A percentile compares a stretch with the other conserved stretches of the same genome.
phyloP scores from a whole-genome alignment of 2,797 vertebrate genomes.

The Sus cebifrons region DNA sequence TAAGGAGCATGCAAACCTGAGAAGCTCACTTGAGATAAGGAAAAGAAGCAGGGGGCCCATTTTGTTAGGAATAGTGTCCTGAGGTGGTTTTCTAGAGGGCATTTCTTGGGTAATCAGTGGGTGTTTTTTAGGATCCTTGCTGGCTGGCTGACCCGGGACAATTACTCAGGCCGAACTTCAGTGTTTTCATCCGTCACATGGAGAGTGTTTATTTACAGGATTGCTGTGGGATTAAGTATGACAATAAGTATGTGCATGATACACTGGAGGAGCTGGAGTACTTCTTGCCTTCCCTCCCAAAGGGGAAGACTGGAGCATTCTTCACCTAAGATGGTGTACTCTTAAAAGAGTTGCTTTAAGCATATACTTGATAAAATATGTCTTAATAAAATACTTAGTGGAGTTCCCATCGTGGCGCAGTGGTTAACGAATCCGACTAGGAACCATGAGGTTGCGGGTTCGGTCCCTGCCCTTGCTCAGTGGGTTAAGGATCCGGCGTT shows the following conservation, averaged over 20 bases:
- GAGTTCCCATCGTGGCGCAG: too few species aligned
- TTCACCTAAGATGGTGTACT: neutral
- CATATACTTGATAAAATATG: neutral
- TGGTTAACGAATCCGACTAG: too few species aligned
- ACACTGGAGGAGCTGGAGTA: neutral
- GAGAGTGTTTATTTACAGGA: neutral
- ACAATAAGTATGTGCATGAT: too few species aligned
- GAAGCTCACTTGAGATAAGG: neutral
- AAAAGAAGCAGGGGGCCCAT: neutral
- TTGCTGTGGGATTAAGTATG: neutral
- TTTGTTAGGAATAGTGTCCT: neutral
- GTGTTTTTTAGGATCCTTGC: neutral
- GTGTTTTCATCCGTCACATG: neutral
- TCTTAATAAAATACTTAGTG: neutral
- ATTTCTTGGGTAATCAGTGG: neutral
- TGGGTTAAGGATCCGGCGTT: too few species aligned
- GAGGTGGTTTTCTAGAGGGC: neutral
- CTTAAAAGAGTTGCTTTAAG: constrained; percentile 34
- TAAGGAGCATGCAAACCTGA: neutral
- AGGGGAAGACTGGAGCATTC: neutral
- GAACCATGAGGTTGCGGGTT: too few species aligned
- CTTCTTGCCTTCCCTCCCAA: neutral
- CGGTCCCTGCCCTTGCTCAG: too few species aligned
- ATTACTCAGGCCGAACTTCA: neutral
- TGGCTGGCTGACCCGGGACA: neutral